Conservation (phyloP, 2,113 vertebrate species). For the Lophius piscatorius region DNA sequence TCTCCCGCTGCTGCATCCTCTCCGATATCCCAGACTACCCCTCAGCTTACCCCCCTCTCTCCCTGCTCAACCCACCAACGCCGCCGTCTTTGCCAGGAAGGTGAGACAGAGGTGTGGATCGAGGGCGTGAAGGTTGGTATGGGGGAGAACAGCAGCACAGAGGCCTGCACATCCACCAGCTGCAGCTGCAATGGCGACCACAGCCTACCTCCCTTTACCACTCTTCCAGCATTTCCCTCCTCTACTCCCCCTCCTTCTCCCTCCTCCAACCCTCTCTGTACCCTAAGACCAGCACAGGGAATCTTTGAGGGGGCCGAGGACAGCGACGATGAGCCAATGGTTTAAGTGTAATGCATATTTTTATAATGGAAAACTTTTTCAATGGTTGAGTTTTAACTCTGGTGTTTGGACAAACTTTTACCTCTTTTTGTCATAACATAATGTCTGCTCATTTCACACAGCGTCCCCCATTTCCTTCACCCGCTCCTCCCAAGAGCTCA, state of each 20-base stretch:
- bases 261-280: constrained; percentile 41
- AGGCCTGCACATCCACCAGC: constrained; percentile 16
- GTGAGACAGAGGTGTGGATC: constrained; percentile 71
- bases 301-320: constrained; percentile 52
- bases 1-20: constrained; percentile 26
- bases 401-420: constrained; percentile 26
- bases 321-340: constrained; percentile 72
- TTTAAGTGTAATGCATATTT: constrained; percentile 59
- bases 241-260: constrained; percentile 51
- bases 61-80: too few species aligned
- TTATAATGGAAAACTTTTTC: constrained; percentile 54
- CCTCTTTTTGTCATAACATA: constrained; percentile 4
- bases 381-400: constrained; percentile 29
- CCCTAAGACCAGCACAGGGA: constrained; percentile 47
- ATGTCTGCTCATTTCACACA: constrained; percentile 5
- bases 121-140: constrained; percentile 48
- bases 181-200: constrained; percentile 40
- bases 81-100: constrained; percentile 4
- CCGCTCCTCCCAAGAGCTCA: background rate
- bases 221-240: too few species aligned
- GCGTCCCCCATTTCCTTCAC: background rate
- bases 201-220: too few species aligned
- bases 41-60: background rate
- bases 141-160: constrained; percentile 29
- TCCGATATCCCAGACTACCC: background rate